Evolutionary conservation across 1,140 invertebrate species (phyloP).

Genomic region (Hesperophylax magnus): DNA sequence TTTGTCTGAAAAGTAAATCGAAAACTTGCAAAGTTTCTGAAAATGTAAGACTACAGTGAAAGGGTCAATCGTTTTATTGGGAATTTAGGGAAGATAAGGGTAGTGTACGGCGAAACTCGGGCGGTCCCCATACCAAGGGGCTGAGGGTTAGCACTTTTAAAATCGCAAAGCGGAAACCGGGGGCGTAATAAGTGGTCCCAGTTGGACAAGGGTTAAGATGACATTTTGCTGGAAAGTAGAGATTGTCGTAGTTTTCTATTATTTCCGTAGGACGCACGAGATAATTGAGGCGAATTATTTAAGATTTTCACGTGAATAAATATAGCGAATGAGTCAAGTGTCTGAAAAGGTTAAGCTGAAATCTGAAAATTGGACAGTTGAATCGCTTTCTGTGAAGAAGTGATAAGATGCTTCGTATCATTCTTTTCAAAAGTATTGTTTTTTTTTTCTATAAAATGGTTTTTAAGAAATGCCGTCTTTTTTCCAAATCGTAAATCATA

Average conservation of each 20-base stretch:
- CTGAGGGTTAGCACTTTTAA: constrained; percentile 9
- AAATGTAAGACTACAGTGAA: too few relatives aligned
- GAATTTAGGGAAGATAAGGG: constrained; percentile 41
- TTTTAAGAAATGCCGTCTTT: too few relatives aligned
- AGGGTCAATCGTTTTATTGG: constrained; percentile 45
- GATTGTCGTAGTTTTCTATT: neutral
- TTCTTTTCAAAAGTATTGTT: too few relatives aligned
- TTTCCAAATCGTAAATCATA: too few relatives aligned
- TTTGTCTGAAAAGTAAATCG: too few relatives aligned
- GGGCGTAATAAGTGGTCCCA: constrained; percentile 3
- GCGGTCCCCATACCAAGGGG: neutral
- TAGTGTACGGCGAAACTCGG: neutral
- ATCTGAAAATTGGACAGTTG: too few relatives aligned
- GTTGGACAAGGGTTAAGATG: constrained; percentile 25
- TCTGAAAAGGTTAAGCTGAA: neutral
- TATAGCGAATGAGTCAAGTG: neutral
- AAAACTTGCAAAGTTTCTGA: too few relatives aligned
- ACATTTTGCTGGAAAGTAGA: constrained; percentile 9
- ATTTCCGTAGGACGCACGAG: constrained; percentile 1
- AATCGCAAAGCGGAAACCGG: constrained; percentile 11
- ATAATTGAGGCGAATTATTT: neutral
- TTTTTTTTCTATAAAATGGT: too few relatives aligned
- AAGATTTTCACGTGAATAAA: constrained; percentile 12
- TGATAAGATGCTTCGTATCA: too few relatives aligned
- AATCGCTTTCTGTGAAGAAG: too few relatives aligned